Evolutionary conservation across 1,140 invertebrate genomes (phyloP).

Genomic region (Aphelenchoides besseyi): DNA sequence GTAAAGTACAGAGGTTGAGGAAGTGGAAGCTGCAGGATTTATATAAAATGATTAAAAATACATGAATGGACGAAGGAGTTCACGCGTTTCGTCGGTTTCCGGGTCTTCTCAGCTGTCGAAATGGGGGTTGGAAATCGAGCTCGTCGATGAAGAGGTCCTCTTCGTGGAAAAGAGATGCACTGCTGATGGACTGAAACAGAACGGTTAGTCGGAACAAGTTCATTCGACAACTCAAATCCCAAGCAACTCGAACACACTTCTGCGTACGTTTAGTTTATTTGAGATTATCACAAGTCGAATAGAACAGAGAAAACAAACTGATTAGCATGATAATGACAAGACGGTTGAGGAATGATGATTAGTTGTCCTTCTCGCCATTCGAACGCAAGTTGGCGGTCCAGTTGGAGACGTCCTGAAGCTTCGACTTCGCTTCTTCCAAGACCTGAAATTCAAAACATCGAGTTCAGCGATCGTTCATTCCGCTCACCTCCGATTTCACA

Average conservation of each 20-base stretch:
- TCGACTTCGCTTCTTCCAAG: not conserved
- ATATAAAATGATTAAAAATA: no score
- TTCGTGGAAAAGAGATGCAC: not conserved
- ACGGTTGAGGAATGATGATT: not conserved
- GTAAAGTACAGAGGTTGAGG: no score
- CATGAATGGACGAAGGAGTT: no score
- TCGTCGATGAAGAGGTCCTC: not conserved
- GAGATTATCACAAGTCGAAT: not conserved
- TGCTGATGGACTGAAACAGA: not conserved
- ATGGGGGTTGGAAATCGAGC: not conserved
- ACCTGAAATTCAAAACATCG: not conserved
- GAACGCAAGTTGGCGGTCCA: not conserved
- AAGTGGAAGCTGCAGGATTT: no score
- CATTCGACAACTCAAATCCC: not conserved
- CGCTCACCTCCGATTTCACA: slow-evolving; percentile 12
- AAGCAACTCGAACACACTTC: not conserved
- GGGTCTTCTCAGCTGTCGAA: no score
- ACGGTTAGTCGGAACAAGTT: not conserved
- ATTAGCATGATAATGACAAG: not conserved
- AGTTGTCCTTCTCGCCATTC: not conserved
- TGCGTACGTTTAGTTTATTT: not conserved
- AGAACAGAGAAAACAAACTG: not conserved
- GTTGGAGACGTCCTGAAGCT: not conserved
- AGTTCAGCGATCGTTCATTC: not conserved
- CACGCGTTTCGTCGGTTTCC: no score